A percentile compares a stretch with the other conserved stretches of the same genome.
Conservation (phyloP, 2,888 invertebrate species). For the Diaphora mendica region DNA sequence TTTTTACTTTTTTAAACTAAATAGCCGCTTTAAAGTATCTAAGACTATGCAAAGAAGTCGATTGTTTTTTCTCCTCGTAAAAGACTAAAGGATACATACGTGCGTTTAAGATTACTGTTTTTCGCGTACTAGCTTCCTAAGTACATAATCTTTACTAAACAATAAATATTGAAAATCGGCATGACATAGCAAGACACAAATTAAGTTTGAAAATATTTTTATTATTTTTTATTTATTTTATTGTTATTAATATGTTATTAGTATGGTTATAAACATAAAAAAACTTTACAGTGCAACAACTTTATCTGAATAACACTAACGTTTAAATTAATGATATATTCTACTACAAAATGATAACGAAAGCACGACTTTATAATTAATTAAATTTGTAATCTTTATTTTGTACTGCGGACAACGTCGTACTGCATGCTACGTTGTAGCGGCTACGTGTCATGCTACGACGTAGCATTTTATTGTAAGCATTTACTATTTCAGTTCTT, state of each 20-base stretch:
- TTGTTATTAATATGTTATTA: too few relatives aligned
- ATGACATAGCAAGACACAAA: background rate
- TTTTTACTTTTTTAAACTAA: too few relatives aligned
- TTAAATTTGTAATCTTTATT: conserved; percentile 41
- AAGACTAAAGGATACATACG: too few relatives aligned
- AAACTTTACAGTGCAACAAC: background rate
- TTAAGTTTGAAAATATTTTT: background rate
- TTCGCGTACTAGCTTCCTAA: too few relatives aligned
- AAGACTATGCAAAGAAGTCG: too few relatives aligned
- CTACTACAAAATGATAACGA: conserved; percentile 10
- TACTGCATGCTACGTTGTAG: conserved; percentile 63
- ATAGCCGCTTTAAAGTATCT: too few relatives aligned
- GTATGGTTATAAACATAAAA: background rate
- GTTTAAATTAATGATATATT: background rate
- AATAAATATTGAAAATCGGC: too few relatives aligned
- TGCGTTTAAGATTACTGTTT: too few relatives aligned
- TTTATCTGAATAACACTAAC: background rate
- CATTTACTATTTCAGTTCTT: background rate
- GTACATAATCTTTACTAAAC: too few relatives aligned
- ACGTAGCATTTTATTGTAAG: conserved; percentile 46
- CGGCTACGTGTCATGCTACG: conserved; percentile 57
- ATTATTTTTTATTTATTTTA: too few relatives aligned
- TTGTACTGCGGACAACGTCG: conserved; percentile 43
- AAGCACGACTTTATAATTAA: conserved; percentile 32
- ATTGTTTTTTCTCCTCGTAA: too few relatives aligned